A percentile compares a stretch with the other conserved stretches of the same genome.
Evolutionary conservation across 1,140 invertebrate species (phyloP).

Genomic region (Drosophila jambulina): DNA sequence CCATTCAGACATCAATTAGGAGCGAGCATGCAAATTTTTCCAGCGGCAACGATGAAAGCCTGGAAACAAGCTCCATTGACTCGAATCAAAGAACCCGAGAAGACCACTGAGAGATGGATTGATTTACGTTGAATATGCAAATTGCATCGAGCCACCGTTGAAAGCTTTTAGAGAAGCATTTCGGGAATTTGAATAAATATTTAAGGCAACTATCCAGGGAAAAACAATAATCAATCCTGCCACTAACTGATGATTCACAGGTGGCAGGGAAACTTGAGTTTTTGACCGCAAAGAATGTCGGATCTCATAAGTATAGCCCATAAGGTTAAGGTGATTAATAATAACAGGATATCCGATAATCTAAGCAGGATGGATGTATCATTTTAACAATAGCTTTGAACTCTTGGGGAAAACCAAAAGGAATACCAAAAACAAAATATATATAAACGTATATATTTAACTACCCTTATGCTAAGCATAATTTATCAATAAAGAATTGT

Average conservation of each 20-base stretch:
- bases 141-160: conserved; percentile 40
- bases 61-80: conserved; percentile 13
- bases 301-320: background rate
- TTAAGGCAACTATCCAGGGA: conserved; percentile 8
- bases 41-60: conserved; percentile 63
- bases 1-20: conserved; percentile 76
- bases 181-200: conserved; percentile 44
- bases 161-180: conserved; percentile 42
- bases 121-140: conserved; percentile 54
- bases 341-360: conserved; percentile 4
- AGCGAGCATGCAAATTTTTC: conserved; percentile 66
- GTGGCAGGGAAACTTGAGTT: background rate
- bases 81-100: conserved; percentile 32
- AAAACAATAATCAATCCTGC: conserved; percentile 31
- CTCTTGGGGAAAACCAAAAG: background rate
- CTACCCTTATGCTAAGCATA: background rate
- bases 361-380: conserved; percentile 2
- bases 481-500: background rate
- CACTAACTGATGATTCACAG: conserved; percentile 26
- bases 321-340: background rate
- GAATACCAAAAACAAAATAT: background rate
- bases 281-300: conserved; percentile 8
- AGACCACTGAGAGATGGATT: conserved; percentile 30
- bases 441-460: background rate
- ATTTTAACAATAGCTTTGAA: background rate